These are phyloP conservation scores for Mohoua ochrocephala DNA, from an alignment of 2,113 vertebrate genomes.

Conservation along the genomic window DNA sequence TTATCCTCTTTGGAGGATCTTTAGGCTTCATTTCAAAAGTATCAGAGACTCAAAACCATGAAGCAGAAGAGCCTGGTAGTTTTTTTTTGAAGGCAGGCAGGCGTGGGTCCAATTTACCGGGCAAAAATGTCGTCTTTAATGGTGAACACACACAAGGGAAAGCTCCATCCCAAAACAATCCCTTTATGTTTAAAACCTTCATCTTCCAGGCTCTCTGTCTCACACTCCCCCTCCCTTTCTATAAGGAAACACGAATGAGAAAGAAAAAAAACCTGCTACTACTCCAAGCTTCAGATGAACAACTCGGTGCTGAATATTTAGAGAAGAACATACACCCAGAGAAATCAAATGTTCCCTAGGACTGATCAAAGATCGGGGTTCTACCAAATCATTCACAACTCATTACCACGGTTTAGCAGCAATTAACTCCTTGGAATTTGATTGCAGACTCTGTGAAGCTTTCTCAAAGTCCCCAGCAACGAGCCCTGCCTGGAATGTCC, in stretches of 20 bases:
- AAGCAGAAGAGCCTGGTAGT: constrained; percentile 5
- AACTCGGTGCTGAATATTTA: not conserved
- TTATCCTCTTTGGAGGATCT: constrained; percentile 49
- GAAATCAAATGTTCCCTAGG: not conserved
- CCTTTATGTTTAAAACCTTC: constrained; percentile 24
- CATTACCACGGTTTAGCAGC: fast-evolving
- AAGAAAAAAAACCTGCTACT: not conserved
- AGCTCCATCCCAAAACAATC: constrained; percentile 48
- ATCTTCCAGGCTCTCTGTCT: constrained; percentile 2
- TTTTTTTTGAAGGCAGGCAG: constrained; percentile 5
- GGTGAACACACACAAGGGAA: constrained; percentile 7
- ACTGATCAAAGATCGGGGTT: not conserved
- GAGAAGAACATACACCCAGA: not conserved
- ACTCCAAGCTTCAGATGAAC: not conserved
- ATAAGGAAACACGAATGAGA: not conserved
- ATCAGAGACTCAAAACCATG: constrained; percentile 31
- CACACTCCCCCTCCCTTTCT: not conserved
- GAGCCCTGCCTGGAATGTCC: not conserved
- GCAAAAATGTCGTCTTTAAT: constrained; percentile 8
- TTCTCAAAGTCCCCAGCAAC: not conserved
- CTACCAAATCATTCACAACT: not conserved
- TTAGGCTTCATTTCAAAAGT: constrained; percentile 46
- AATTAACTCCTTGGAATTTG: not conserved
- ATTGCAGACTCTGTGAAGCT: not conserved
- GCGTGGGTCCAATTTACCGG: constrained; percentile 31